Conservation (phyloP, 2,797 vertebrate genomes). For the Columba guinea region DNA sequence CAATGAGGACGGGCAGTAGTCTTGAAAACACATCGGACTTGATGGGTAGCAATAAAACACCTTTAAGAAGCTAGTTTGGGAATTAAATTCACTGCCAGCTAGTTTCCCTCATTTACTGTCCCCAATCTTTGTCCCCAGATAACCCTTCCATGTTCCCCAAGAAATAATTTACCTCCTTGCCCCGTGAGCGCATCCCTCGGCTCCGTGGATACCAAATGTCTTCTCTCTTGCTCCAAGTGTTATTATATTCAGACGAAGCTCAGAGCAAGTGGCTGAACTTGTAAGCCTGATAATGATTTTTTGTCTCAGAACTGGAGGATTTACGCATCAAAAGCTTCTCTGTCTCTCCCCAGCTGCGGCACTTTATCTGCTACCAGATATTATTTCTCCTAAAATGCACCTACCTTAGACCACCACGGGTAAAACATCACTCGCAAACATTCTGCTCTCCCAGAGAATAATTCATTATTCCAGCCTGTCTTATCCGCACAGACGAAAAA, state of each 20-base stretch:
- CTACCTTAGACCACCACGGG: neutral
- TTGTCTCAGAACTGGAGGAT: constrained; percentile 39
- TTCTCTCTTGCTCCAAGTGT: neutral
- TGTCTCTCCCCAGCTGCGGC: constrained; percentile 16
- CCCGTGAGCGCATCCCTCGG: neutral
- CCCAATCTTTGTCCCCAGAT: neutral
- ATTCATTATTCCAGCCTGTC: neutral
- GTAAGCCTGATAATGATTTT: neutral
- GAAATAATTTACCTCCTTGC: constrained; percentile 31
- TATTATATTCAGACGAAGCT: neutral
- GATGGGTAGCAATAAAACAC: neutral
- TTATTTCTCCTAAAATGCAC: neutral
- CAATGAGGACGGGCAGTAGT: accelerated
- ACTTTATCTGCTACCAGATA: neutral
- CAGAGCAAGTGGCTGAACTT: neutral
- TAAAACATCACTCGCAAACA: neutral
- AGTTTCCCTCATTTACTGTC: neutral
- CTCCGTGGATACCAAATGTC: neutral
- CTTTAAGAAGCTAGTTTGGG: neutral
- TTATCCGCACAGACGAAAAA: accelerated
- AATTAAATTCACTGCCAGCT: neutral
- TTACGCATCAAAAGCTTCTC: constrained; percentile 38
- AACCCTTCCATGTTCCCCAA: neutral
- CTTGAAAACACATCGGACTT: neutral
- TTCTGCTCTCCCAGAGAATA: neutral